Conservation (phyloP, 2,113 vertebrate species). For the Anthoscopus minutus region DNA sequence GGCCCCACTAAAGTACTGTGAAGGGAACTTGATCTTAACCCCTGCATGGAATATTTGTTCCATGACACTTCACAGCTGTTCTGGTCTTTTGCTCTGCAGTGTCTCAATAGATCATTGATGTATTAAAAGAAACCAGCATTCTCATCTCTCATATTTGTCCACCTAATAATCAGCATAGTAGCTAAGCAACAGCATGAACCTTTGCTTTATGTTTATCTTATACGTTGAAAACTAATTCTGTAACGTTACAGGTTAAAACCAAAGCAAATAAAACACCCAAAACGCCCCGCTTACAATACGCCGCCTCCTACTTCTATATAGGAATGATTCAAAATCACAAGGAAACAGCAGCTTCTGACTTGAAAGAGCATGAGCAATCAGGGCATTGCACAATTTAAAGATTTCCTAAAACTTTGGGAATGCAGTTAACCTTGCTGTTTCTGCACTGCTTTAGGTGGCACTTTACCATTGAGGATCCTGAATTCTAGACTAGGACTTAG, state of each 20-base stretch:
- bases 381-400: neutral
- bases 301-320: neutral
- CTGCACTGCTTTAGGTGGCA: neutral
- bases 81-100: neutral
- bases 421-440: neutral
- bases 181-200: neutral
- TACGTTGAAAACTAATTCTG: neutral
- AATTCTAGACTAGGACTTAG: neutral
- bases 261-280: neutral
- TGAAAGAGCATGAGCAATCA: neutral
- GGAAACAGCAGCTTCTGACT: neutral
- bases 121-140: neutral
- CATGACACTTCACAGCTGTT: neutral
- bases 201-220: neutral
- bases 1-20: neutral
- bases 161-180: neutral
- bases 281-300: neutral
- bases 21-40: neutral
- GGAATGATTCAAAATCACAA: neutral
- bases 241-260: neutral
- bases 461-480: neutral
- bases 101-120: neutral
- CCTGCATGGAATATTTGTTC: neutral
- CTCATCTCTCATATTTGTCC: neutral
- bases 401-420: neutral